Base-by-base conservation (phyloP, 2,797 vertebrate genomes). In the Neostethus bicornis region DNA sequence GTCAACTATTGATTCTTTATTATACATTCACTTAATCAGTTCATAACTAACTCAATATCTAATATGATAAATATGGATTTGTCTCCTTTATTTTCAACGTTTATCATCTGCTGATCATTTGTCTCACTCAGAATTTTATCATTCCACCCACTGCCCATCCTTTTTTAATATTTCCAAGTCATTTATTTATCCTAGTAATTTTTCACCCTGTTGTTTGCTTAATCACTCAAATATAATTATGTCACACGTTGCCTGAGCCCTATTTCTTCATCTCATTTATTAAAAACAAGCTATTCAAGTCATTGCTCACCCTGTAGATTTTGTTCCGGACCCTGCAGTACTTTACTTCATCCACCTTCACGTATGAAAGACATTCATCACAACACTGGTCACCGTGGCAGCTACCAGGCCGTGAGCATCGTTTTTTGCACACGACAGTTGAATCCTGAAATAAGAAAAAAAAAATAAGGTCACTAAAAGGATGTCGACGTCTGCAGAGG, bases 291-390 rank as follows among this genome's bases (percentile, higher is more conserved):
- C 13, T 2, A 26, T 39, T 12, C 21, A 24, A 20, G 21, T 16
- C 26, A 0, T 17, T 3, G 24, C 90, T 92, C 87, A 99, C 96
- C 95, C 92, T 93, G 84, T 98, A 99, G 75, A 96, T 85, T 77
- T 97, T 98, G 90, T 90, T 96, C 51, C 93, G 92, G 58, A 94
- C 93, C 60, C 95, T 94, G 92, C 97, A 99, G 85, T 96, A 91
- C 83, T 93, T 95, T 73, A 93, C 73, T 16, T 96, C 93, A 37
- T 96, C 94, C 2, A 88, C 87, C 47, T 93, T 88, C 37, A 96
- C 75, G 2, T 90, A 92, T 0, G 94, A 94, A 62, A 97, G 84
- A 60, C 96, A 98, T 28, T 94, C 92, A 7, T 93, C 92, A 60
- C 96, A 98, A 70, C 95, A 98, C 54, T 83, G 73, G 19, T 74